Evolutionary conservation across 2,113 vertebrate genomes (phyloP), one percentile per base, ranked within the genome.

Genomic region (Platichthys stellatus): DNA sequence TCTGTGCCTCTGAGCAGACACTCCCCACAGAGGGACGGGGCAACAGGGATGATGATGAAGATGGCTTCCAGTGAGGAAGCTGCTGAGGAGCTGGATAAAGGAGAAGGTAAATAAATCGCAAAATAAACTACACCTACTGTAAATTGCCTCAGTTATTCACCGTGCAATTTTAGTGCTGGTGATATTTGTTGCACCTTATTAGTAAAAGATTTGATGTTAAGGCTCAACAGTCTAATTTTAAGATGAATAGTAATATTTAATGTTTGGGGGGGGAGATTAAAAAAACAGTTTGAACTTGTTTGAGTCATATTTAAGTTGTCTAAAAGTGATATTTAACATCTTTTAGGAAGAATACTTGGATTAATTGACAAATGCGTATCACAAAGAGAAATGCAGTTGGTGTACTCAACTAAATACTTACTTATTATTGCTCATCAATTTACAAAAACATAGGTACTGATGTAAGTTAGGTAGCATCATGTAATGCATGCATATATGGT

Each of bases 81-180:
- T 24, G 89, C 83, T 31, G 78, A 69, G 65, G 89, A 91, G 78
- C 24, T 88, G 71, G 96, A 97, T 38, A 94, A 95, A 93, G 95
- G 93, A 91, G 95, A 95, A 20, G 97, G 97, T 98, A 92, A 85
- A 76, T 53, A 47, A 75, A 94, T 90, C 49, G 18, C 63, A 59
- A 67, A 8, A 58, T 54, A 56, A 76, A 70, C 47, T 35, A 51
- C 45, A 20, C 12, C 15, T 57, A 24, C 57, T 58, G 12, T 53
- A 15, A 2, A 47, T 67, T 51, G 0, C 38, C 67, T 2, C 12
- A 5, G 12, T 66, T 47, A 26, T 57, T 64, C 45, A 9, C 26
- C 10, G 5, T 63, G 18, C 24, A 5, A 3, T 17, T 49, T 18
- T 5, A 49, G 45, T 49, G 15, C 15, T 49, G 15, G 45, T 18